Percentiles rank a stretch among this genome's conserved stretches.
Evolutionary conservation across 2,113 vertebrate genomes (phyloP).

Genomic region (Fulmarus glacialis): DNA sequence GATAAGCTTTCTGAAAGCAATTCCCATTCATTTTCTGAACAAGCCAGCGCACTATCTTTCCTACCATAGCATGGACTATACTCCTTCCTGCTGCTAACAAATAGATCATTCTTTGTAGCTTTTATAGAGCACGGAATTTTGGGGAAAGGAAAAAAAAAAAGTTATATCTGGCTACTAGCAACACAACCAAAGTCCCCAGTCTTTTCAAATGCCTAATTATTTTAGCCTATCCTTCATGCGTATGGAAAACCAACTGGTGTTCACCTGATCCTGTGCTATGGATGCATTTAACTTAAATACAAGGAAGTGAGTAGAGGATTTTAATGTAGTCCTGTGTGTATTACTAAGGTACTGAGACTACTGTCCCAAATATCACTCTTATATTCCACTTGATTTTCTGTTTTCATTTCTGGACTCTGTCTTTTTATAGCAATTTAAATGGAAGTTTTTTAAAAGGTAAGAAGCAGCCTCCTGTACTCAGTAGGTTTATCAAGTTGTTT

Average conservation of each 20-base stretch:
- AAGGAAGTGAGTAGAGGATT: background rate
- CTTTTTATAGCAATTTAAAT: background rate
- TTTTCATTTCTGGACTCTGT: background rate
- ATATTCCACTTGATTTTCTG: background rate
- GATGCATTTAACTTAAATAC: background rate
- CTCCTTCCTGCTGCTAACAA: background rate
- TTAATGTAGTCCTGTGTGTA: background rate
- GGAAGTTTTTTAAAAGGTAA: background rate
- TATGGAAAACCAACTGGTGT: background rate
- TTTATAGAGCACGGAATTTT: background rate
- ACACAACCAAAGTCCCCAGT: background rate
- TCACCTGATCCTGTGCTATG: background rate
- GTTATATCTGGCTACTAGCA: background rate
- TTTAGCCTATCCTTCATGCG: background rate
- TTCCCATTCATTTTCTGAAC: background rate
- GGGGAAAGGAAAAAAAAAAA: background rate
- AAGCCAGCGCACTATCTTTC: background rate
- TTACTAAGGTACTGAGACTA: background rate
- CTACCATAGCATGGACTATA: background rate
- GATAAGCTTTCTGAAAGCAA: background rate
- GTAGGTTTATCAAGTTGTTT: background rate
- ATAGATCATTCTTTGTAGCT: background rate
- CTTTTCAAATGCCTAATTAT: background rate
- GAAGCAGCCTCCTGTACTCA: background rate
- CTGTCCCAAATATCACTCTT: background rate